Evolutionary conservation across 2,797 vertebrate species (phyloP), one percentile per base, ranked within the genome.

Genomic region (Staurois parvus): DNA sequence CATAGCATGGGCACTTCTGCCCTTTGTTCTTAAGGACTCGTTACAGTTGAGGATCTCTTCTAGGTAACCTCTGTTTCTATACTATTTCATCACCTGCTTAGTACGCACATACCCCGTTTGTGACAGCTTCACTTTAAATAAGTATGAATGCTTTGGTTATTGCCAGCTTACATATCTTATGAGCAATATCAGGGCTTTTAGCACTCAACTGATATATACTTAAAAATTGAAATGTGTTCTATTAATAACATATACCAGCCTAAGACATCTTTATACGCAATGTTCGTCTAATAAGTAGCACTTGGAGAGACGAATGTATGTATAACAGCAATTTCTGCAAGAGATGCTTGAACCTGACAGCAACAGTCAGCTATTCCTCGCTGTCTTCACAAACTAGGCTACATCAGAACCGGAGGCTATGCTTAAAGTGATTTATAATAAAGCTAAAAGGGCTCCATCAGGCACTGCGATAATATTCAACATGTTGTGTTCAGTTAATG

Each of bases 61-160:
- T 52, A 59, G 4, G 21, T 24, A 24, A 24, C 21, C 19, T 59
- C 52, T 24, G 15, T 13, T 56, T 24, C 7, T 9, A 4, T 59
- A 8, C 9, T 24, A 59, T 24, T 59, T 59, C 3, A 59, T 59
- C 21, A 59, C 21, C 8, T 59, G 52, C 7, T 59, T 8, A 24
- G 19, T 59, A 1, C 21, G 2, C 7, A 59, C 9, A 59, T 59
- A 1, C 21, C 21, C 24, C 7, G 52, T 21, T 56, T 56, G 19
- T 56, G 52, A 56, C 21, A 4, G 52, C 52, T 24, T 21, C 24
- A 56, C 89, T 91, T 91, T 89, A 87, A 90, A 90, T 89, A 90
- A 90, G 88, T 91, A 91, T 88, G 88, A 90, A 90, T 91, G 89
- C 88, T 90, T 90, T 88, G 85, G 87, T 86, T 72, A n/a, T 84